These are phyloP conservation scores for Neogobius melanostomus DNA, from an alignment of 2,113 vertebrate genomes.

Conservation along the genomic window DNA sequence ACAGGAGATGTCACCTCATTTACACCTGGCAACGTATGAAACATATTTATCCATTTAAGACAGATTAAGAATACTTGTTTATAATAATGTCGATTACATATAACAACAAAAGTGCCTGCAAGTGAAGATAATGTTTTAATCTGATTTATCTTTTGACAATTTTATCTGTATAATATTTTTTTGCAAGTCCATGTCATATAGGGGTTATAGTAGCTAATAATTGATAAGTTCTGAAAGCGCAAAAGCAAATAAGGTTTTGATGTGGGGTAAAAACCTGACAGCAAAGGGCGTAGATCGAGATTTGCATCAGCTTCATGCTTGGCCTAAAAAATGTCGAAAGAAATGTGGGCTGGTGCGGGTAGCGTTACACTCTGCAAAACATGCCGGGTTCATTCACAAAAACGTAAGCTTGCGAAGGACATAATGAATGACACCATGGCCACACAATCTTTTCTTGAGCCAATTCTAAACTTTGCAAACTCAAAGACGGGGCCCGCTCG, in stretches of 20 bases:
- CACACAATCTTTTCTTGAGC: slow-evolving; percentile 40
- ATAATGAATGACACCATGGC: neutral
- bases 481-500: neutral
- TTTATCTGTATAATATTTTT: no score
- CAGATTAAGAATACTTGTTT: neutral
- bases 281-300: neutral
- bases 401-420: neutral
- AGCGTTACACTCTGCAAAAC: neutral
- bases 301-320: neutral
- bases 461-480: slow-evolving; percentile 23
- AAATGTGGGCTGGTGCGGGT: neutral
- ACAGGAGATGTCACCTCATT: slow-evolving; percentile 10
- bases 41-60: neutral
- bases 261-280: neutral
- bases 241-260: neutral
- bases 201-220: no score
- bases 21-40: slow-evolving; percentile 13
- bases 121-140: no score
- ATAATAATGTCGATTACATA: no score
- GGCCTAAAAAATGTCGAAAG: neutral
- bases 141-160: no score
- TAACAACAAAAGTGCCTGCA: no score
- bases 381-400: neutral
- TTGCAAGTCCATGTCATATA: no score
- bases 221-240: neutral